Evolutionary conservation across 2,113 vertebrate species (phyloP).

Genomic region (Emydocephalus ijimae): DNA sequence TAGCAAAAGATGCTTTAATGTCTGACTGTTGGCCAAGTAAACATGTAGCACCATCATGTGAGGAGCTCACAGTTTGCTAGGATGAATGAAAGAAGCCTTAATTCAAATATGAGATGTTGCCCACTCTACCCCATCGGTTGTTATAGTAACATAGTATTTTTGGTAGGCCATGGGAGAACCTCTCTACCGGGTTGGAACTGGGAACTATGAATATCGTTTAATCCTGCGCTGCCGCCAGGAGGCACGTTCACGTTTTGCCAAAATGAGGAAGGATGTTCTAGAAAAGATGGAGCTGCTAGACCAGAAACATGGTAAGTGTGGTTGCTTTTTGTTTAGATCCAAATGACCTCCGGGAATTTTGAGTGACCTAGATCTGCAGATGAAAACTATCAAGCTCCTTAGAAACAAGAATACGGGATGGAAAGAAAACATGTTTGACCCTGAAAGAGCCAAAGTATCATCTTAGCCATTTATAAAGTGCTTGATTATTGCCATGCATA

Average conservation of each 20-base stretch:
- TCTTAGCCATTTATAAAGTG: not conserved
- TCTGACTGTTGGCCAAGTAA: not conserved
- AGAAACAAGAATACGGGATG: not conserved
- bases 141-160: fast-evolving
- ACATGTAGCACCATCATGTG: not conserved
- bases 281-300: conserved; percentile 98
- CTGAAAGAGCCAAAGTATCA: not conserved
- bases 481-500: not conserved
- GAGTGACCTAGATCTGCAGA: not conserved
- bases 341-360: not conserved
- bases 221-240: conserved; percentile 95
- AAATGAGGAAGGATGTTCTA: conserved; percentile 96
- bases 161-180: conserved; percentile 91
- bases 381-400: not conserved
- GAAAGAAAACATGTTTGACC: not conserved
- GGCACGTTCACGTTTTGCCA: conserved; percentile 90
- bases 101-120: not conserved
- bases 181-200: conserved; percentile 91
- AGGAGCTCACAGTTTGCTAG: not conserved
- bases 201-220: conserved; percentile 96
- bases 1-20: not conserved
- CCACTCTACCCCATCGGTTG: not conserved
- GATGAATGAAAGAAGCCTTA: fast-evolving
- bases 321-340: not conserved
- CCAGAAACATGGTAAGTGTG: conserved; percentile 90